Percentiles rank a stretch among this genome's conserved stretches.
These are phyloP conservation scores for Mycteria americana DNA, from an alignment of 2,797 vertebrate genomes.

Conservation along the genomic window DNA sequence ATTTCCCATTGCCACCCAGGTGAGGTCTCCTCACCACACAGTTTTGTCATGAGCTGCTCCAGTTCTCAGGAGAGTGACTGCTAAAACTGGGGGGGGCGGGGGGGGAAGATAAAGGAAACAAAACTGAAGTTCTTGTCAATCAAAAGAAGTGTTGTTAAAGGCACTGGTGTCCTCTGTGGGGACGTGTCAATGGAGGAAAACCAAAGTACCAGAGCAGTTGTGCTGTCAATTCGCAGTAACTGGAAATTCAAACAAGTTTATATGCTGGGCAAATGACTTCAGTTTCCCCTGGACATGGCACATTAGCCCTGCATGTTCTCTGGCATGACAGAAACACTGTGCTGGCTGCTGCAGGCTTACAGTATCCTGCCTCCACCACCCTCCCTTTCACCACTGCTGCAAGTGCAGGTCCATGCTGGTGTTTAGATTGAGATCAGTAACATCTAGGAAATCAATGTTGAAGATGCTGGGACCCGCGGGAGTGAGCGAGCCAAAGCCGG, in stretches of 20 bases:
- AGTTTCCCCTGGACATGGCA: constrained; percentile 26
- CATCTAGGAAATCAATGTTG: constrained; percentile 95
- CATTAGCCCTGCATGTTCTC: background rate
- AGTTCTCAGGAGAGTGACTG: constrained; percentile 21
- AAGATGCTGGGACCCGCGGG: constrained; percentile 89
- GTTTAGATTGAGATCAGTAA: constrained; percentile 94
- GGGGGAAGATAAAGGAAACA: background rate
- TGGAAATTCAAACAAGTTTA: constrained; percentile 10
- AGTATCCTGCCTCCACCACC: background rate
- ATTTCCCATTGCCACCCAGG: background rate
- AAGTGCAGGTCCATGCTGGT: constrained; percentile 95
- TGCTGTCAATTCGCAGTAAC: constrained; percentile 3
- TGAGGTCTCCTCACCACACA: constrained; percentile 1
- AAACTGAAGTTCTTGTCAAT: constrained; percentile 14
- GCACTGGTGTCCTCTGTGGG: constrained; percentile 13
- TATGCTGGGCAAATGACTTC: constrained; percentile 6
- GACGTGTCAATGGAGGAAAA: constrained; percentile 9
- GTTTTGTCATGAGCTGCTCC: constrained; percentile 31
- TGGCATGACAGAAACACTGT: background rate
- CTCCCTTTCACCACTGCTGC: constrained; percentile 89
- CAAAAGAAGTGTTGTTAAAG: constrained; percentile 27
- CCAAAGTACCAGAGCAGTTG: constrained; percentile 14
- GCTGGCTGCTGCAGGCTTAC: background rate
- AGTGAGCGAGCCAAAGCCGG: constrained; percentile 81
- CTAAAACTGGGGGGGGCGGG: background rate